Conservation (phyloP, 2,113 vertebrate species). For the Peromyscus polionotus region DNA sequence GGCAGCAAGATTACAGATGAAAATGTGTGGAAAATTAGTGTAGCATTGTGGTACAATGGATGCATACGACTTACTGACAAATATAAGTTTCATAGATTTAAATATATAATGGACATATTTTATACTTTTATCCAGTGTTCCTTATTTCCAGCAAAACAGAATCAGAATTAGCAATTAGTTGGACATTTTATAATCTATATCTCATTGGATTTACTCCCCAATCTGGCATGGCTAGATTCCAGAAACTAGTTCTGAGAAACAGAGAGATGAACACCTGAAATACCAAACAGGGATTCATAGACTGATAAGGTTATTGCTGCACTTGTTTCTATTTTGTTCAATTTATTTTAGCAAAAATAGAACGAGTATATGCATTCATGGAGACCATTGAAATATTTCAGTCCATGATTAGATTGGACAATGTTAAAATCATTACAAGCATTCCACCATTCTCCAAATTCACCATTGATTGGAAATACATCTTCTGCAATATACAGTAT, state of each 20-base stretch:
- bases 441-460: background rate
- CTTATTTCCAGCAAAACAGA: background rate
- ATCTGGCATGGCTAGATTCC: background rate
- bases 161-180: background rate
- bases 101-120: background rate
- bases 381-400: background rate
- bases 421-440: background rate
- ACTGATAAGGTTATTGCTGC: background rate
- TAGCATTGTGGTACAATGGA: background rate
- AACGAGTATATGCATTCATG: background rate
- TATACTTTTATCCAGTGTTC: background rate
- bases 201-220: background rate
- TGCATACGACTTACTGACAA: background rate
- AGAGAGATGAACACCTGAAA: background rate
- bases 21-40: background rate
- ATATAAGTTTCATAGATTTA: background rate
- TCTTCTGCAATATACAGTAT: background rate
- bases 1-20: background rate
- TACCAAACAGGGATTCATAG: no score
- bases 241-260: background rate
- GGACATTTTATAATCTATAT: background rate
- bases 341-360: background rate
- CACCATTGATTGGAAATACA: background rate
- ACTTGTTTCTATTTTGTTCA: background rate
- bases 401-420: background rate